phyloP scores from a whole-genome alignment of 2,113 vertebrate species.

The Plectropomus leopardus region DNA sequence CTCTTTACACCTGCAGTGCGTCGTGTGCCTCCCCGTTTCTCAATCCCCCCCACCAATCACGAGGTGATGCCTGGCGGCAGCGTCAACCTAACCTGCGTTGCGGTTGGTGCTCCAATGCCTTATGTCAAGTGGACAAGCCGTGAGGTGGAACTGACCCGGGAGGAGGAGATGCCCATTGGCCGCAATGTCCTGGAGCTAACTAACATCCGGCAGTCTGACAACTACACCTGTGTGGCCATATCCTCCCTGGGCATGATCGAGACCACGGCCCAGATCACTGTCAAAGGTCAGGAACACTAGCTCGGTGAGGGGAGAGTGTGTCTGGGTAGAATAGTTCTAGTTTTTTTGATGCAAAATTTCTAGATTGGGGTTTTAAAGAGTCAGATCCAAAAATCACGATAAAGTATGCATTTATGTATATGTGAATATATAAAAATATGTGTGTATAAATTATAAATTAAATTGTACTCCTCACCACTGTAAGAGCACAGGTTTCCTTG shows the following conservation, averaged over 20 bases:
- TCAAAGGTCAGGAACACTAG: conserved; percentile 90
- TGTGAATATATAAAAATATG: too few relatives aligned
- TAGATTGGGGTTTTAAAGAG: too few relatives aligned
- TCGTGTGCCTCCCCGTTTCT: conserved; percentile 97
- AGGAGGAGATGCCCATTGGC: conserved; percentile 95
- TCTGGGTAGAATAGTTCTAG: too few relatives aligned
- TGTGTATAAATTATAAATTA: too few relatives aligned
- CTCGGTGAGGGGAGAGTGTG: too few relatives aligned
- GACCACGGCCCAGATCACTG: conserved; percentile 93
- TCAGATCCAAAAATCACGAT: too few relatives aligned
- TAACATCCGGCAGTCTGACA: conserved; percentile 92
- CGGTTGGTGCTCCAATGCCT: conserved; percentile 97
- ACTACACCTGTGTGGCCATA: conserved; percentile 97
- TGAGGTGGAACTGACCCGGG: conserved; percentile 91
- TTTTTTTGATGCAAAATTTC: too few relatives aligned
- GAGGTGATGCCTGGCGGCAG: conserved; percentile 98
- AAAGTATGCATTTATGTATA: too few relatives aligned
- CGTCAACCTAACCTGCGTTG: conserved; percentile 97
- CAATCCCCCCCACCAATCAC: conserved; percentile 96
- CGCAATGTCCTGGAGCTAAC: conserved; percentile 95
- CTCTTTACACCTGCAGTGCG: conserved; percentile 92
- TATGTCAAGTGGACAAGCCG: conserved; percentile 96
- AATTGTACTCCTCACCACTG: too few relatives aligned
- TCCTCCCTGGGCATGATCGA: conserved; percentile 96
- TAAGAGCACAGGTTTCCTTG: too few relatives aligned